phyloP scores from a whole-genome alignment of 2,797 vertebrate species.

The Gymnocypris eckloni region DNA sequence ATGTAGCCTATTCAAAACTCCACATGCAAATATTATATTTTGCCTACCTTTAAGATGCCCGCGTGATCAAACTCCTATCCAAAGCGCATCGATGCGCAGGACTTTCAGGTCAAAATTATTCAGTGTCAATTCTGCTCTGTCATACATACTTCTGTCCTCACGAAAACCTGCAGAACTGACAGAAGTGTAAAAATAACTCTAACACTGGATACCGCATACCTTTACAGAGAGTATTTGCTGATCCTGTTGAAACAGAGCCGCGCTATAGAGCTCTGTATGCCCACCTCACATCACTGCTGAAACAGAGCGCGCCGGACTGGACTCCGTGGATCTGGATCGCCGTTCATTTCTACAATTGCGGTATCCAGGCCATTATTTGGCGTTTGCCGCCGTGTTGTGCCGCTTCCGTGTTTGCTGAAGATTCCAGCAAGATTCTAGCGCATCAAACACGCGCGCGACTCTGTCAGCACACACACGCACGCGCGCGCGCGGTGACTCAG shows the following conservation, averaged over 20 bases:
- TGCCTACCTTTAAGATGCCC: conserved; percentile 24
- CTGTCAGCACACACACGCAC: conserved; percentile 5
- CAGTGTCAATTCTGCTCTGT: not conserved
- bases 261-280: conserved; percentile 39
- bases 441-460: conserved; percentile 27
- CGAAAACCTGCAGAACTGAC: conserved; percentile 41
- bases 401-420: conserved; percentile 48
- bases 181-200: conserved; percentile 57
- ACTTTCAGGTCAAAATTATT: conserved; percentile 8
- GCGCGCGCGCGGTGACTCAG: conserved; percentile 33
- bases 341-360: not conserved
- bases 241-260: conserved; percentile 56
- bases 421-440: conserved; percentile 46
- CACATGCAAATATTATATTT: not conserved
- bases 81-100: not conserved
- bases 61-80: conserved; percentile 8
- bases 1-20: not conserved
- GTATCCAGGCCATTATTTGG: conserved; percentile 53
- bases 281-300: conserved; percentile 30
- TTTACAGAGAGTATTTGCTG: conserved; percentile 53
- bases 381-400: not conserved
- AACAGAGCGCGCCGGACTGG: conserved; percentile 26
- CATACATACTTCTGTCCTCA: not conserved
- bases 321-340: conserved; percentile 37
- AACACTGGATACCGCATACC: conserved; percentile 45